Base-by-base conservation (phyloP, 2,888 invertebrate genomes). In the Zygothrica quintamaculata region DNA sequence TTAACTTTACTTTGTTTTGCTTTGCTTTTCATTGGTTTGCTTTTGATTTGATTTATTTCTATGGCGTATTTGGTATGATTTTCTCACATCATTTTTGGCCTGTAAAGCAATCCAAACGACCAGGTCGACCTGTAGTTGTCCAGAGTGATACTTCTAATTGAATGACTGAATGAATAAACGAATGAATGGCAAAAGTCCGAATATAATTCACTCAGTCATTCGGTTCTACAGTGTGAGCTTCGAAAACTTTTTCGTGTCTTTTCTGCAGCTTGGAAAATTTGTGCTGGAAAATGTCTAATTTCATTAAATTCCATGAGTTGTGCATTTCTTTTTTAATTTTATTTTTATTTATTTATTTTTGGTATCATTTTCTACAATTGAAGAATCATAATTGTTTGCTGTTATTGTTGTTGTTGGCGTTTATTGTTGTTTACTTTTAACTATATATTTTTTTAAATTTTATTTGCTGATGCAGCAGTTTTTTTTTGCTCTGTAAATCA, bases 281-380 rank as follows among this genome's bases (percentile, higher is more conserved):
- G n/a, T n/a, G 29, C 9, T 29, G 29, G 29, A 39, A 74, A 72
- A 55, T 72, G 57, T 40, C 55, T 85, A 75, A 77, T 75, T 87
- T 84, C 78, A 82, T 82, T 84, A 77, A 81, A 73, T 77, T 84
- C 48, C 70, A 67, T 81, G 85, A 84, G 70, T 73, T 68, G 66
- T 58, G 56, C 25, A 26, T 26, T 26, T 26, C 57, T 76, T 79
- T 60, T 65, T 46, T 36, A 13, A 15, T 12, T 55, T 47, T 44
- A 18, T 8, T 29, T 36, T 56, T 16, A 53, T 48, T 44, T 39
- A 34, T 18, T 1, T 9, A 11, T 42, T n/a, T 42, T 22, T 58
- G 40, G 34, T 56, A 29, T 39, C 50, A 52, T 50, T 61, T 53
- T 46, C 16, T 9, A 2, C 11, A 34, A 12, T 39, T 11, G 39